phyloP scores from a whole-genome alignment of 1,140 invertebrate genomes.

The Phenacoccus solenopsis region DNA sequence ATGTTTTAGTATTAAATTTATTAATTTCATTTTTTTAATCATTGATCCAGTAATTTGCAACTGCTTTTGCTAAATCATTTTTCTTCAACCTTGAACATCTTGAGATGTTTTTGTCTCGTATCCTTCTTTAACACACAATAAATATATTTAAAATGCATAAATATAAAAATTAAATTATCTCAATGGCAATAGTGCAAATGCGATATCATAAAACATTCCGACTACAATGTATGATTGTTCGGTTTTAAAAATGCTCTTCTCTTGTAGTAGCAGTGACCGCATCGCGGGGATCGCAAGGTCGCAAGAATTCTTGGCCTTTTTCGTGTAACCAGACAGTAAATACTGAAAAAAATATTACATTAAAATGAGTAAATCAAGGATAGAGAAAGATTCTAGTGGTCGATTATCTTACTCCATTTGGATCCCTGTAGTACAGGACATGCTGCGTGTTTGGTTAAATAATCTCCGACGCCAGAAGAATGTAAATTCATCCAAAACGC shows the following conservation, averaged over 20 bases:
- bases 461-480: slow-evolving; percentile 81
- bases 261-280: background rate
- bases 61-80: no score
- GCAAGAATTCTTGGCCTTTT: slow-evolving; percentile 72
- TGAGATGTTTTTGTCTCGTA: no score
- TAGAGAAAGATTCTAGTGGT: no score
- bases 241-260: background rate
- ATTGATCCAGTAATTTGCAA: no score
- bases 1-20: no score
- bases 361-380: no score
- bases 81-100: no score
- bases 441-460: slow-evolving; percentile 82
- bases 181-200: background rate
- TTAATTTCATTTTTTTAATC: no score
- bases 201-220: background rate
- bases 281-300: slow-evolving; percentile 26
- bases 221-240: background rate
- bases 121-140: no score
- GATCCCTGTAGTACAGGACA: slow-evolving; percentile 91
- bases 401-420: slow-evolving; percentile 95
- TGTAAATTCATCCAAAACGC: slow-evolving; percentile 94
- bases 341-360: slow-evolving; percentile 63
- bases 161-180: no score
- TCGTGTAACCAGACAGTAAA: slow-evolving; percentile 99
- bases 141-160: no score